Evolutionary conservation across 2,797 vertebrate species (phyloP).

Genomic region (Spea hammondii): DNA sequence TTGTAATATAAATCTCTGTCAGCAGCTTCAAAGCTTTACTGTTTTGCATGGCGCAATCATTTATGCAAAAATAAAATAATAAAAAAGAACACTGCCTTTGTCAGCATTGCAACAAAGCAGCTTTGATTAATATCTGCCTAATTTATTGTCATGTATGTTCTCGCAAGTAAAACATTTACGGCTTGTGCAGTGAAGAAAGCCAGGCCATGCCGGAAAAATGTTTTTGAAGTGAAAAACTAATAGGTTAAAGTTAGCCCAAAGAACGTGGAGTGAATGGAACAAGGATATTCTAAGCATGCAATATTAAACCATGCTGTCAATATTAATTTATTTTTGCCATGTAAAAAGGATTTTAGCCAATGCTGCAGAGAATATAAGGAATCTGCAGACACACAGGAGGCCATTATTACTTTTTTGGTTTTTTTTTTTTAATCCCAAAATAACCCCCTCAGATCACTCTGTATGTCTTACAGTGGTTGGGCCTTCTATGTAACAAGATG

Average conservation of each 20-base stretch:
- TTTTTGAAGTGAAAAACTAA: constrained; percentile 66
- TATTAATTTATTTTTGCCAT: too few species aligned
- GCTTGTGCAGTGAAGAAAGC: constrained; percentile 83
- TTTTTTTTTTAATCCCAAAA: too few species aligned
- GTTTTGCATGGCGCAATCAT: constrained; percentile 78
- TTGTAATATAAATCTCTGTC: constrained; percentile 79
- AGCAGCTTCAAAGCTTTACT: constrained; percentile 81
- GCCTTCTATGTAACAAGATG: too few species aligned
- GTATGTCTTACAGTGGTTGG: too few species aligned
- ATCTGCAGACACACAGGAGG: too few species aligned
- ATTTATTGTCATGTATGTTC: constrained; percentile 95
- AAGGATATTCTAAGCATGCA: constrained; percentile 10
- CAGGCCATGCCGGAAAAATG: constrained; percentile 69
- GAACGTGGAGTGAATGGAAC: constrained; percentile 10
- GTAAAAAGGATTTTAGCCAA: too few species aligned
- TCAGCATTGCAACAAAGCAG: constrained; percentile 80
- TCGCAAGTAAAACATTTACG: constrained; percentile 93
- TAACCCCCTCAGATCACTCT: too few species aligned
- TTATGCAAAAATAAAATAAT: constrained; percentile 83
- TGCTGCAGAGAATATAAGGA: too few species aligned
- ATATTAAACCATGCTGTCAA: constrained; percentile 25
- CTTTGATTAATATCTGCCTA: constrained; percentile 89
- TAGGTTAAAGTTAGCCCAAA: constrained; percentile 34
- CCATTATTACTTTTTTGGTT: too few species aligned
- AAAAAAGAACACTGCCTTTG: constrained; percentile 75